Evolutionary conservation across 2,113 vertebrate genomes (phyloP).

Genomic region (Lepidothrix coronata): DNA sequence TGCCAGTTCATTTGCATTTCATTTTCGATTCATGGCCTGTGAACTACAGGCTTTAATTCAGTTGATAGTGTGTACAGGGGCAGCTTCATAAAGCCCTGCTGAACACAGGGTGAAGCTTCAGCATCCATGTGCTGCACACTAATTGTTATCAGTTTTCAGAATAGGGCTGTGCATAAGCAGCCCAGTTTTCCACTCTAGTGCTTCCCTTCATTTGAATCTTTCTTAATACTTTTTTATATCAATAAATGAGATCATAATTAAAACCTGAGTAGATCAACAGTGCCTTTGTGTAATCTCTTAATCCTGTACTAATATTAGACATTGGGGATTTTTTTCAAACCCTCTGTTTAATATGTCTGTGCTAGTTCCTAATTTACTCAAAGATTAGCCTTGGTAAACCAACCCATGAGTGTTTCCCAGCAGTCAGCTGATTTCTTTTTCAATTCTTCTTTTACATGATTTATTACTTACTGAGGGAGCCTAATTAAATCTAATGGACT

Average conservation of each 20-base stretch:
- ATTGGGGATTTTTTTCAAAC: neutral
- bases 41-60: neutral
- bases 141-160: neutral
- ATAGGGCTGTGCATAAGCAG: fast-evolving
- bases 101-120: neutral
- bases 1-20: neutral
- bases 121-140: fast-evolving
- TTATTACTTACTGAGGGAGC: slow-evolving; percentile 57
- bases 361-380: neutral
- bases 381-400: slow-evolving; percentile 36
- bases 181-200: neutral
- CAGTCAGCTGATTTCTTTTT: slow-evolving; percentile 52
- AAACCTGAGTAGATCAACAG: neutral
- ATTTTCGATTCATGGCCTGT: neutral
- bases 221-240: neutral
- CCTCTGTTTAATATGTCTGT: neutral
- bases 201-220: neutral
- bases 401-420: slow-evolving; percentile 31
- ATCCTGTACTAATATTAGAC: slow-evolving; percentile 29
- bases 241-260: slow-evolving; percentile 27
- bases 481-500: slow-evolving; percentile 68
- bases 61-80: neutral
- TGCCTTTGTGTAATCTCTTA: slow-evolving; percentile 17
- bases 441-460: slow-evolving; percentile 45
- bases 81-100: neutral